Evolutionary conservation across 2,113 vertebrate species (phyloP), one percentile per base, ranked within the genome.

Genomic region (Helogale parvula): DNA sequence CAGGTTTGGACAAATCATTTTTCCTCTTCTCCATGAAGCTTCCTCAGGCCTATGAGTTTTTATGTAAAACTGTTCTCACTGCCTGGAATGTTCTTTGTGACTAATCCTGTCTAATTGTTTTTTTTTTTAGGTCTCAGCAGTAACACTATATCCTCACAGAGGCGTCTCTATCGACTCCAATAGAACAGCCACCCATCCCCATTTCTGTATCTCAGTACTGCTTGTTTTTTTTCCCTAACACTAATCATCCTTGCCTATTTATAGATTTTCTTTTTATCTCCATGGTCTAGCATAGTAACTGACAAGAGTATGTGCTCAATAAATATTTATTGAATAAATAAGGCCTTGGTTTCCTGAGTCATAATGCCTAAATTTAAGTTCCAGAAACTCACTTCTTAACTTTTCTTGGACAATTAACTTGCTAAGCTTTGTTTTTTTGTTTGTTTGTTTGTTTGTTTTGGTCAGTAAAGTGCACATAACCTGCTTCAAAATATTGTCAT

Each of bases 101-200:
- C 16, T 80, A 72, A 72, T 33, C n/a, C n/a, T 41, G 80, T 94
- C 9, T 88, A 10, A 7, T 33, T 12, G 23, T 80, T 25, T 71
- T 31, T 50, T 12, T 29, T 80, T 25, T 71, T 31, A 45, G 54
- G 50, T 63, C 41, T 92, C 47, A 60, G 19, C 3, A 88, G 68
- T 38, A 29, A 29, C 27, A 65, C 23, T 13, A 38, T 31, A 50
- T 52, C n/a, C 23, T 66, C n/a, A 74, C 29, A 63, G 23, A 47
- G 4, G 19, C 54, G 35, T 31, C 54, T 68, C 41, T 72, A n/a
- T 19, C 3, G 5, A 57, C 2, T 15, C 47, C 23, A 14, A 41
- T 19, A 60, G 27, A 68, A n/a, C 0, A 35, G 60, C 47, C 4
- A 2, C 7, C 5, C 47, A 5, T 0, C 1, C 3, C 33, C 63